Conservation (phyloP, 1,140 invertebrate genomes). For the Caenorhabditis inopinata region DNA sequence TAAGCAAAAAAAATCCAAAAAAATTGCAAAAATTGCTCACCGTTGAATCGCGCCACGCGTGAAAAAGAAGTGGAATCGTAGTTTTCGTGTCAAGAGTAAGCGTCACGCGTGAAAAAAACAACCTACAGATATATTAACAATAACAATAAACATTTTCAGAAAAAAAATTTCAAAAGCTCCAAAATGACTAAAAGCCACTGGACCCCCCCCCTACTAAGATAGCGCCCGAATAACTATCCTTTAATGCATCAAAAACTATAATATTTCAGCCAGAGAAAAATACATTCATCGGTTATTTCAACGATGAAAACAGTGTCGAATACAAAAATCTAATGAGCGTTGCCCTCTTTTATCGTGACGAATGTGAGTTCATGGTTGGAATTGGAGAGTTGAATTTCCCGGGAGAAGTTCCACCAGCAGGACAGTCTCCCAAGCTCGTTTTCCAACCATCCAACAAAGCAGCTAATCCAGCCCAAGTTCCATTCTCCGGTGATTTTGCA, state of each 20-base stretch:
- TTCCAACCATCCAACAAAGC: conserved; percentile 14
- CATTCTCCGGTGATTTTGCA: conserved; percentile 36
- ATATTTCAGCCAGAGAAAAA: conserved; percentile 15
- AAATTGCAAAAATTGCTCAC: no score
- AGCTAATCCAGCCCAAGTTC: not conserved
- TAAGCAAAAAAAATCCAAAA: no score
- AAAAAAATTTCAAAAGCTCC: no score
- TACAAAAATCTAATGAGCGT: conserved; percentile 8
- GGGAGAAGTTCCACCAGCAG: not conserved
- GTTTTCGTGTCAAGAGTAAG: no score
- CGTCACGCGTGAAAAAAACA: no score
- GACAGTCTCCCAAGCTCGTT: not conserved
- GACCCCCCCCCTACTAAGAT: no score
- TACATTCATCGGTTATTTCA: conserved; percentile 3
- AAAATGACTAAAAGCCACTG: no score
- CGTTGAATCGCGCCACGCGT: no score
- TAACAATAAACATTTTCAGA: no score
- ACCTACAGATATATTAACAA: no score
- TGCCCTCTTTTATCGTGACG: not conserved
- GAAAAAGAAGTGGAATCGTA: no score
- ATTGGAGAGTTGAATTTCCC: conserved; percentile 9
- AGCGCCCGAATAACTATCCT: no score
- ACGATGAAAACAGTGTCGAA: conserved; percentile 11
- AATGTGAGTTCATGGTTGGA: conserved; percentile 5
- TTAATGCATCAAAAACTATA: not conserved